Conservation (phyloP, 2,797 vertebrate species). For the Peromyscus melanophrys region DNA sequence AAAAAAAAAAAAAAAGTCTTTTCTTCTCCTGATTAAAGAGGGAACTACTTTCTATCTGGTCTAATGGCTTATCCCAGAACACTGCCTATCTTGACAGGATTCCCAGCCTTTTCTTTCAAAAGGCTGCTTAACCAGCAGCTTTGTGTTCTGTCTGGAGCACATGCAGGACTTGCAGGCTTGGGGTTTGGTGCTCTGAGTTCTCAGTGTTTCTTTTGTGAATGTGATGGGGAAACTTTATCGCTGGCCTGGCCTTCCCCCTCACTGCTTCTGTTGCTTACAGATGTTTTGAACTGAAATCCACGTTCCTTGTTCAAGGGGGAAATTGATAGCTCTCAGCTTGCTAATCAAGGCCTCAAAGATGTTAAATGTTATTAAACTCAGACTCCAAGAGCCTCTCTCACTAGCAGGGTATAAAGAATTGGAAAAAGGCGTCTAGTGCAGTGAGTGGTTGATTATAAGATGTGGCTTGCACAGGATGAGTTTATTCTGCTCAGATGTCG, state of each 20-base stretch:
- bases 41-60: neutral
- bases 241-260: neutral
- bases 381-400: neutral
- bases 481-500: neutral
- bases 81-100: neutral
- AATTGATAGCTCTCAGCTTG: neutral
- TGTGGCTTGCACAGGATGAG: neutral
- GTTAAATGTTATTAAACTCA: constrained; percentile 14
- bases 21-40: constrained; percentile 40
- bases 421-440: neutral
- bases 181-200: neutral
- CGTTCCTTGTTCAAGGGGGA: neutral
- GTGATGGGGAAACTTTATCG: neutral
- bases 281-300: neutral
- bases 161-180: neutral
- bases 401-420: neutral
- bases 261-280: neutral
- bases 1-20: constrained; percentile 67
- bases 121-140: neutral
- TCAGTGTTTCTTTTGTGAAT: neutral
- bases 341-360: neutral
- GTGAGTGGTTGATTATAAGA: neutral
- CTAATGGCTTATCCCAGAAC: constrained; percentile 25
- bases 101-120: neutral
- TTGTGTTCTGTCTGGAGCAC: neutral